Evolutionary conservation across 2,888 invertebrate genomes (phyloP).

Genomic region (Galeopsomyia nigrocyanea): DNA sequence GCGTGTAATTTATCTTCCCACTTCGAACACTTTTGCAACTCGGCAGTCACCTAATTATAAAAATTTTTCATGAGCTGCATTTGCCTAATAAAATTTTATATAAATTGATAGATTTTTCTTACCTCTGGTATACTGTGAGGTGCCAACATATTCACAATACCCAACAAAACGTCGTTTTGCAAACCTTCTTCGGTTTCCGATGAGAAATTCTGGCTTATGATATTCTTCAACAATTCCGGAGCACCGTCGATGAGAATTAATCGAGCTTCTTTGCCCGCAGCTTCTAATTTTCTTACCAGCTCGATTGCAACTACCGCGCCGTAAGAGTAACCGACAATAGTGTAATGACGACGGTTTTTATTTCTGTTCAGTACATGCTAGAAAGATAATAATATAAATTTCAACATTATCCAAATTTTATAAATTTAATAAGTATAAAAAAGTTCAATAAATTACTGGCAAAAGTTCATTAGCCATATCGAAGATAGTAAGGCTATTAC

Average conservation of each 20-base stretch:
- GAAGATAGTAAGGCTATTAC: constrained; percentile 67
- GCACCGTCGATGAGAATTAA: constrained; percentile 86
- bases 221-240: constrained; percentile 78
- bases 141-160: constrained; percentile 71
- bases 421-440: background rate
- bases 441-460: constrained; percentile 67
- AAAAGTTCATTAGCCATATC: constrained; percentile 72
- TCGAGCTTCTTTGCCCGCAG: constrained; percentile 75
- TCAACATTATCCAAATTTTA: background rate
- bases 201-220: constrained; percentile 70
- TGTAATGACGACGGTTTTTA: constrained; percentile 70
- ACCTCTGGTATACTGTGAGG: constrained; percentile 69
- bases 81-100: background rate
- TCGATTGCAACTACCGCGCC: constrained; percentile 85
- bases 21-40: constrained; percentile 71
- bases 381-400: constrained; percentile 3
- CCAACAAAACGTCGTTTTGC: constrained; percentile 73
- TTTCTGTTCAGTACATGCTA: constrained; percentile 74
- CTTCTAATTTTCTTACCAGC: constrained; percentile 80
- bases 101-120: constrained; percentile 16
- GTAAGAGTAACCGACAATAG: constrained; percentile 90
- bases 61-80: constrained; percentile 8
- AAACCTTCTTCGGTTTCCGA: constrained; percentile 70
- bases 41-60: constrained; percentile 57
- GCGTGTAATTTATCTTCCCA: constrained; percentile 73